A percentile compares a stretch with the other conserved stretches of the same genome.
Evolutionary conservation across 2,113 vertebrate genomes (phyloP).

Genomic region (Leptodactylus fuscus): DNA sequence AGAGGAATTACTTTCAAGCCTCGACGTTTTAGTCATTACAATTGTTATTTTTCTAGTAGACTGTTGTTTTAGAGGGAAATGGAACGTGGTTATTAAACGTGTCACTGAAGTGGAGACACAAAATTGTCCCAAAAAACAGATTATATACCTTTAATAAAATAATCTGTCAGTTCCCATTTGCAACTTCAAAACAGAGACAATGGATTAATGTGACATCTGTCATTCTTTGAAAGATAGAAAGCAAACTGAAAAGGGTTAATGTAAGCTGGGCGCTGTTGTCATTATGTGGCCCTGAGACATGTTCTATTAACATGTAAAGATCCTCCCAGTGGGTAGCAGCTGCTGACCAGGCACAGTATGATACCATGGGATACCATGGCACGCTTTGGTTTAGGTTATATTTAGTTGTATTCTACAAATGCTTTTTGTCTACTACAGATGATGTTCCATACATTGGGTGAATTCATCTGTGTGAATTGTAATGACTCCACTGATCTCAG

Average conservation of each 20-base stretch:
- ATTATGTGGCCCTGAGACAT: neutral
- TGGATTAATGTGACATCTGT: conserved; percentile 43
- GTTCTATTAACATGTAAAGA: conserved; percentile 46
- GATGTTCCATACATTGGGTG: neutral
- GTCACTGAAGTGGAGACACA: conserved; percentile 25
- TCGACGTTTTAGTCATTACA: neutral
- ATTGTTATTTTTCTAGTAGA: neutral
- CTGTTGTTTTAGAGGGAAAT: neutral
- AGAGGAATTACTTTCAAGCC: neutral
- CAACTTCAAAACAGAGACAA: neutral
- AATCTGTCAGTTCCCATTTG: conserved; percentile 18
- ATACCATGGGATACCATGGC: neutral
- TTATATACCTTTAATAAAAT: conserved; percentile 36
- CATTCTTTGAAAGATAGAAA: conserved; percentile 8
- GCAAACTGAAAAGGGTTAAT: conserved; percentile 47
- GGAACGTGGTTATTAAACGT: conserved; percentile 35
- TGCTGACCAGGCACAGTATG: neutral
- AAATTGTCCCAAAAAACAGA: neutral
- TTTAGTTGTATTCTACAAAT: neutral
- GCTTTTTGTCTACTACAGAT: neutral
- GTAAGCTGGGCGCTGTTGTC: neutral
- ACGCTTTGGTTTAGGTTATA: neutral
- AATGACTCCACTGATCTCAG: neutral
- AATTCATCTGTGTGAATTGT: neutral
- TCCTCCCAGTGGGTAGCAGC: conserved; percentile 34